Evolutionary conservation across 2,888 invertebrate species (phyloP).

Genomic region (Horisme vitalbata): DNA sequence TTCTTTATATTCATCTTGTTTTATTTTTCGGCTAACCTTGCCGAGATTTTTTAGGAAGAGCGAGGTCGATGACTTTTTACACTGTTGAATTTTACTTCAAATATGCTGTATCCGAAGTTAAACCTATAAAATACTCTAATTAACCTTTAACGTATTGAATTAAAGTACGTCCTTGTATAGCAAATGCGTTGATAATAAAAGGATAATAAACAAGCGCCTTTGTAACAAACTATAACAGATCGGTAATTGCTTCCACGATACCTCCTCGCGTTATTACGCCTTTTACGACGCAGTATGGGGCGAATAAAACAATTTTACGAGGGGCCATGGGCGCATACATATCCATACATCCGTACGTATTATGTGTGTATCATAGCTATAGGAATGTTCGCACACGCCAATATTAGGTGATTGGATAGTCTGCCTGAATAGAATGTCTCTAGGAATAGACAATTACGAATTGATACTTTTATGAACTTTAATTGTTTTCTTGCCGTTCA

Average conservation of each 20-base stretch:
- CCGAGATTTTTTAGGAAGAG: background rate
- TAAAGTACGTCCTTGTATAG: constrained; percentile 76
- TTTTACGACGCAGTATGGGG: constrained; percentile 83
- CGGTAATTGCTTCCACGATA: constrained; percentile 82
- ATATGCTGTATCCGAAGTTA: constrained; percentile 19
- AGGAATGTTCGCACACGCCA: constrained; percentile 30
- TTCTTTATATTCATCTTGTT: too few relatives aligned
- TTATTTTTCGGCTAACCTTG: background rate
- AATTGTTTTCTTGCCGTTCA: too few relatives aligned
- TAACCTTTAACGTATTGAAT: constrained; percentile 59
- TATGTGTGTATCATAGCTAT: constrained; percentile 40
- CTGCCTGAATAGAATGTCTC: background rate
- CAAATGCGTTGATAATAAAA: constrained; percentile 82
- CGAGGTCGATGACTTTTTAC: constrained; percentile 15
- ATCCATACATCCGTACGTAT: constrained; percentile 49
- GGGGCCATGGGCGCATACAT: constrained; percentile 76
- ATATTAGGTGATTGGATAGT: constrained; percentile 12
- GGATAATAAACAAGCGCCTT: constrained; percentile 81
- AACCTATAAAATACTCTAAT: constrained; percentile 35
- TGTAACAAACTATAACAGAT: constrained; percentile 84
- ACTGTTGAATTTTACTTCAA: constrained; percentile 12
- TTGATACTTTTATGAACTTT: too few relatives aligned
- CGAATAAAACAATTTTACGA: constrained; percentile 83
- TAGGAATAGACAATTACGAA: too few relatives aligned
- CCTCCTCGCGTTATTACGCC: constrained; percentile 82